A percentile compares a stretch with the other conserved stretches of the same genome.
Conservation (phyloP, 2,113 vertebrate species). For the Gasterosteus nipponicus region DNA sequence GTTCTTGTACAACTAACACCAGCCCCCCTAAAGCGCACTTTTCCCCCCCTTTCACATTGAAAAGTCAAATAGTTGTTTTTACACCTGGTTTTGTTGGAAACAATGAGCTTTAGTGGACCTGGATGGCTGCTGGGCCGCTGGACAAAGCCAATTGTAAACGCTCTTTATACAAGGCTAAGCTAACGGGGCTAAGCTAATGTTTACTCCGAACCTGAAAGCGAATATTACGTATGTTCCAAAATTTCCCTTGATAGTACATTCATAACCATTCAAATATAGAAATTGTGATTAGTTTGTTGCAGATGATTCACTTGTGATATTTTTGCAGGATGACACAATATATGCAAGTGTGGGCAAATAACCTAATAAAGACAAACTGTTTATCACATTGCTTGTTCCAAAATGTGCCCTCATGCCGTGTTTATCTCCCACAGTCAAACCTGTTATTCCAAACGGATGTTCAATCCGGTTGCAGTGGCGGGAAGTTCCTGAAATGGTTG, state of each 20-base stretch:
- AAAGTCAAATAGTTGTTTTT: not conserved
- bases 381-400: slow-evolving; percentile 30
- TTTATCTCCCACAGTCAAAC: slow-evolving; percentile 35
- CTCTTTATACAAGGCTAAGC: not conserved
- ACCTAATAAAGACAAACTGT: slow-evolving; percentile 21
- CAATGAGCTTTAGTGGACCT: not conserved
- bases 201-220: not conserved
- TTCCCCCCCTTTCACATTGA: not conserved
- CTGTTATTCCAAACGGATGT: slow-evolving; percentile 39
- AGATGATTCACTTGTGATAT: slow-evolving; percentile 29
- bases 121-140: too few species aligned
- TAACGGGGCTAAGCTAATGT: not conserved
- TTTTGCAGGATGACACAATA: slow-evolving; percentile 21
- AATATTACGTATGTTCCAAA: slow-evolving; percentile 3
- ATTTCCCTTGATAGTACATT: slow-evolving; percentile 17
- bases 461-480: slow-evolving; percentile 39
- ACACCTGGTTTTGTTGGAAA: not conserved
- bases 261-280: slow-evolving; percentile 27
- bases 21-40: not conserved
- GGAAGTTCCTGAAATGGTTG: slow-evolving; percentile 54
- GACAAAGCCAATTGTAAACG: too few species aligned
- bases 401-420: slow-evolving; percentile 30
- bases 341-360: slow-evolving; percentile 24
- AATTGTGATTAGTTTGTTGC: slow-evolving; percentile 42
- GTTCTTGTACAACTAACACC: too few species aligned